Base-by-base conservation (phyloP, 1,140 invertebrate species). In the Linepithema humile region DNA sequence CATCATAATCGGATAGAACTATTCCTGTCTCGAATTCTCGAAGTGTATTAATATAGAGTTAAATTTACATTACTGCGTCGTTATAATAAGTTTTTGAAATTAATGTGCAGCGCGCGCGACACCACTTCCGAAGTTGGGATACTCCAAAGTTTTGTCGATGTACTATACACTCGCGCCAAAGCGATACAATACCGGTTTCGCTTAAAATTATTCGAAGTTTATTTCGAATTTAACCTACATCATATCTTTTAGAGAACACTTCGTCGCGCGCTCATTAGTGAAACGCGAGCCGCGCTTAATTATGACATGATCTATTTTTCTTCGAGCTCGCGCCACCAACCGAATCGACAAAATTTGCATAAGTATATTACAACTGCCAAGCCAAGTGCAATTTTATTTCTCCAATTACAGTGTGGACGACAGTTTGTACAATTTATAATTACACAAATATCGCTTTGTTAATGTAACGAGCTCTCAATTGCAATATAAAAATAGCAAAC, bases 301-400 rank as follows among this genome's bases (percentile, higher is more conserved):
- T 55, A 53, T n/a, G 20, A 12, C 12, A 12, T 38, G n/a, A 84
- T 48, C 70, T 83, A 23, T 77, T 53, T 17, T 26, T 60, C 23
- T 69, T 59, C 2, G 26, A 26, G 10, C 50, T 78, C 20, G 59
- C 29, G 35, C 53, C 38, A n/a, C 59, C 57, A 7, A 38, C 20
- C 20, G 15, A 43, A 17, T 69, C 75, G 69, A 53, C 45, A 53
- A 53, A 78, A 78, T 78, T 69, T 78, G 32, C 75, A 40, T 78
- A 78, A 78, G 62, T 40, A 53, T 38, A 7, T 78, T 78, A 69
- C 45, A 45, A 35, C 74, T 29, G 32, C 62, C 17, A 20, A n/a
- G 23, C 23, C 32, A 15, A 23, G 69, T 69, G 62, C 29, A 78
- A 40, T 78, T 78, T 67, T 20, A 69, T 38, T 53, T 20, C 23